A percentile compares a stretch with the other conserved stretches of the same genome.
Evolutionary conservation across 2,888 invertebrate genomes (phyloP).

Genomic region (Lordiphosa andalusiaca): DNA sequence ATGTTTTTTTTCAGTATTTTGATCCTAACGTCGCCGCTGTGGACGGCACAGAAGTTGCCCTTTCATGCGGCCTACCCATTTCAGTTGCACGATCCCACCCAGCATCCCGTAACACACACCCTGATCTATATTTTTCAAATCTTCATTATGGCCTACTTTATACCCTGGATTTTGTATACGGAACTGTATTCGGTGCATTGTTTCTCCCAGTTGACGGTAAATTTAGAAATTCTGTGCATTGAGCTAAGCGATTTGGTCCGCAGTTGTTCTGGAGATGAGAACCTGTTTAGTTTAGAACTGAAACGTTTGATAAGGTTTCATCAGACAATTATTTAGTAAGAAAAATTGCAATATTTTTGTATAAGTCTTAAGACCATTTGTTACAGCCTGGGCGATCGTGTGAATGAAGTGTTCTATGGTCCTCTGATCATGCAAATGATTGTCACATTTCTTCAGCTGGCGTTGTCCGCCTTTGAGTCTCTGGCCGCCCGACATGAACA

Average conservation of each 20-base stretch:
- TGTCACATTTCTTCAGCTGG: conserved; percentile 26
- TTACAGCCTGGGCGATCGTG: conserved; percentile 23
- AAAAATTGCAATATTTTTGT: no score
- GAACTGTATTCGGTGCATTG: conserved; percentile 18
- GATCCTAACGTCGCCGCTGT: conserved; percentile 23
- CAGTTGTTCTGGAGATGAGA: conserved; percentile 3
- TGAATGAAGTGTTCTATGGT: conserved; percentile 35
- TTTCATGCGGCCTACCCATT: conserved; percentile 40
- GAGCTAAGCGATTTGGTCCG: conserved; percentile 18
- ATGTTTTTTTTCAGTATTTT: conserved; percentile 4
- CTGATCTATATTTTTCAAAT: conserved; percentile 24
- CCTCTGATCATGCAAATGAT: conserved; percentile 42
- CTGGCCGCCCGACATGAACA: conserved; percentile 30
- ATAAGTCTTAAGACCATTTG: no score
- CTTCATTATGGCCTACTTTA: background rate
- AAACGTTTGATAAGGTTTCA: conserved; percentile 16
- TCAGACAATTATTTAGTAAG: conserved; percentile 41
- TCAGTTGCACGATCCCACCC: conserved; percentile 25
- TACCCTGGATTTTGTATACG: conserved; percentile 3
- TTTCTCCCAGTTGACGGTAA: conserved; percentile 32
- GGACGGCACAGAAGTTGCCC: conserved; percentile 33
- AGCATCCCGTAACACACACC: conserved; percentile 17
- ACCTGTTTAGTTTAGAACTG: conserved; percentile 12
- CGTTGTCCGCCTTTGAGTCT: conserved; percentile 41
- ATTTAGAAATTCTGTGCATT: conserved; percentile 32